phyloP scores from a whole-genome alignment of 1,140 invertebrate species.

The Hydropsyche tenuis region DNA sequence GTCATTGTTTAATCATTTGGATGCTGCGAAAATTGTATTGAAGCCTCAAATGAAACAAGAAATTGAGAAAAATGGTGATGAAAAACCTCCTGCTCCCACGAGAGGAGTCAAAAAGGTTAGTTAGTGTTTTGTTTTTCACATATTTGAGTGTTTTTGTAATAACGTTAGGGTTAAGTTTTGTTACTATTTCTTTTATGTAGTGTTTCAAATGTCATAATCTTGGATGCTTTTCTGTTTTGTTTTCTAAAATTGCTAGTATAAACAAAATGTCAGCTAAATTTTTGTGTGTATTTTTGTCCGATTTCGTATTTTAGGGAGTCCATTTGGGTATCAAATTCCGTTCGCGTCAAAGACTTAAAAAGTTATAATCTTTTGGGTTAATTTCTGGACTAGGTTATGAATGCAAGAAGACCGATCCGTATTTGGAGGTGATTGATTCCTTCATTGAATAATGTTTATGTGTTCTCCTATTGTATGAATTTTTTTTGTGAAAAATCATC shows the following conservation, averaged over 20 bases:
- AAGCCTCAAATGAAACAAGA: constrained; percentile 87
- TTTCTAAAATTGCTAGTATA: constrained; percentile 1
- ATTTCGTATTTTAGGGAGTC: constrained; percentile 36
- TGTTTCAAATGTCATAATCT: neutral
- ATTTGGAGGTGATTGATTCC: constrained; percentile 33
- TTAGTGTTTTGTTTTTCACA: neutral
- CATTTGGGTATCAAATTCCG: constrained; percentile 5
- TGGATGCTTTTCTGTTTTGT: constrained; percentile 1
- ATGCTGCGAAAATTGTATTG: constrained; percentile 85
- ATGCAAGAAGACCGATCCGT: constrained; percentile 12
- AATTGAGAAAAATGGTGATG: constrained; percentile 80
- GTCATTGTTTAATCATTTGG: constrained; percentile 78
- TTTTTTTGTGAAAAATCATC: neutral
- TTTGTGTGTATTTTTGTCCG: constrained; percentile 21
- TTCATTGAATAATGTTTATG: constrained; percentile 24
- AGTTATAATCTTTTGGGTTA: constrained; percentile 34
- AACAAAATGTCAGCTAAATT: neutral
- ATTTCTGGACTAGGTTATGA: constrained; percentile 26
- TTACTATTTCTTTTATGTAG: neutral
- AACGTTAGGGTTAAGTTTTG: neutral
- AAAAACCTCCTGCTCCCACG: constrained; percentile 73
- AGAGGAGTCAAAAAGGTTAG: constrained; percentile 60
- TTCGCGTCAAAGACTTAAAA: constrained; percentile 27
- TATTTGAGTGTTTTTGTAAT: neutral
- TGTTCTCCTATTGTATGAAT: neutral